Conservation (phyloP, 2,797 vertebrate species). For the Urophycis tenuis region DNA sequence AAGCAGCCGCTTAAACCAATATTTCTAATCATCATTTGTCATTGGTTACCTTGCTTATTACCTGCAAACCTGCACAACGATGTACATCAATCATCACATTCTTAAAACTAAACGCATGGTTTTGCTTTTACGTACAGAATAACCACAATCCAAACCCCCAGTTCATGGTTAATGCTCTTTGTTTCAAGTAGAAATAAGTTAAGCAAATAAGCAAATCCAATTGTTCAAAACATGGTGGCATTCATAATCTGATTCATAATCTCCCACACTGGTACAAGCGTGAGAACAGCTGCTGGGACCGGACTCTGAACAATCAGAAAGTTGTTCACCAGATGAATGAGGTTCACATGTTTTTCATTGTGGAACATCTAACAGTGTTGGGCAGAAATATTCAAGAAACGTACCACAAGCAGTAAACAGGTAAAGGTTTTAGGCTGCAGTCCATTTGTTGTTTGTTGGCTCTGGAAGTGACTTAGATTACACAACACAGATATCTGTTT, state of each 20-base stretch:
- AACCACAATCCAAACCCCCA: neutral
- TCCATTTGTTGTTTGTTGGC: too few species aligned
- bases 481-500: neutral
- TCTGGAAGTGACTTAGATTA: neutral
- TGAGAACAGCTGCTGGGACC: neutral
- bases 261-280: neutral
- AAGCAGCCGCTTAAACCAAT: constrained; percentile 5
- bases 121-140: neutral
- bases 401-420: too few species aligned
- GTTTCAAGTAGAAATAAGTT: neutral
- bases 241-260: neutral
- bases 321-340: neutral
- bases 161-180: neutral
- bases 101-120: neutral
- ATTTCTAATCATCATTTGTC: neutral
- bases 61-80: neutral
- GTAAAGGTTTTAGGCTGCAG: too few species aligned
- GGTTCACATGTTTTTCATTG: neutral
- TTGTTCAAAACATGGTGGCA: neutral
- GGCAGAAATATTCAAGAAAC: too few species aligned
- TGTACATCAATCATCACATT: neutral
- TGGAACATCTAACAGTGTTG: too few species aligned
- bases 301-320: neutral
- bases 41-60: neutral
- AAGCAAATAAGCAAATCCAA: neutral